Evolutionary conservation across 2,888 invertebrate species (phyloP).

Genomic region (Habroteleia sp.): DNA sequence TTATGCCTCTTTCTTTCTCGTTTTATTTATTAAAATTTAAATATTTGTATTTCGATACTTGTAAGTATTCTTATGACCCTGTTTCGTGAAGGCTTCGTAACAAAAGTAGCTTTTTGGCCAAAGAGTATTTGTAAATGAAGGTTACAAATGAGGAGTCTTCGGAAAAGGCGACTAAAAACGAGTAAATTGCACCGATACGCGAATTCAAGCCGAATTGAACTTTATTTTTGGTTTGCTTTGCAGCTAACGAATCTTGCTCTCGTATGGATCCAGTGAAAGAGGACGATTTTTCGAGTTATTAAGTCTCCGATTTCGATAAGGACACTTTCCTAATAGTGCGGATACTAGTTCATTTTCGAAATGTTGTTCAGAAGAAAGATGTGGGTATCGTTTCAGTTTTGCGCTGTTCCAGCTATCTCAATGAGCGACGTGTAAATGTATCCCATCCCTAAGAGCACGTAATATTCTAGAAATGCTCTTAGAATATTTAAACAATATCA

Average conservation of each 20-base stretch:
- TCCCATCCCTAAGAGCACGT: too few species aligned
- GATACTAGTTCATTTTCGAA: too few species aligned
- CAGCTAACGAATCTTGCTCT: slow-evolving; percentile 17
- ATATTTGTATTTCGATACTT: slow-evolving; percentile 70
- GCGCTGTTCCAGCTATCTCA: too few species aligned
- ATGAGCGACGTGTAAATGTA: too few species aligned
- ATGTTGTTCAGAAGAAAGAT: too few species aligned
- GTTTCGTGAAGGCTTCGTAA: slow-evolving; percentile 75
- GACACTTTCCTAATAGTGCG: too few species aligned
- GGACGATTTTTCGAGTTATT: slow-evolving; percentile 25
- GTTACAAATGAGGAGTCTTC: slow-evolving; percentile 25
- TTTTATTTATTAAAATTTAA: slow-evolving; percentile 65
- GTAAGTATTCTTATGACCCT: slow-evolving; percentile 73
- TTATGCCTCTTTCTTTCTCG: slow-evolving; percentile 52
- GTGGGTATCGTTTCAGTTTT: too few species aligned
- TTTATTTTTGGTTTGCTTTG: slow-evolving; percentile 36
- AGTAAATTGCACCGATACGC: slow-evolving; percentile 21
- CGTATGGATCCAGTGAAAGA: slow-evolving; percentile 41
- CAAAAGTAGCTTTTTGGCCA: slow-evolving; percentile 71
- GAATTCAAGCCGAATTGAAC: slow-evolving; percentile 42
- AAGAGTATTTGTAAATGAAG: slow-evolving; percentile 22
- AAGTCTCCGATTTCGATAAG: slow-evolving; percentile 10
- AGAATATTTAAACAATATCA: too few species aligned
- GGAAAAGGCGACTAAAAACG: slow-evolving; percentile 43
- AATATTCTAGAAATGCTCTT: too few species aligned